Percentiles rank a stretch among this genome's conserved stretches.
These are phyloP conservation scores for Lutjanus campechanus DNA, from an alignment of 2,797 vertebrate species.

Conservation along the genomic window DNA sequence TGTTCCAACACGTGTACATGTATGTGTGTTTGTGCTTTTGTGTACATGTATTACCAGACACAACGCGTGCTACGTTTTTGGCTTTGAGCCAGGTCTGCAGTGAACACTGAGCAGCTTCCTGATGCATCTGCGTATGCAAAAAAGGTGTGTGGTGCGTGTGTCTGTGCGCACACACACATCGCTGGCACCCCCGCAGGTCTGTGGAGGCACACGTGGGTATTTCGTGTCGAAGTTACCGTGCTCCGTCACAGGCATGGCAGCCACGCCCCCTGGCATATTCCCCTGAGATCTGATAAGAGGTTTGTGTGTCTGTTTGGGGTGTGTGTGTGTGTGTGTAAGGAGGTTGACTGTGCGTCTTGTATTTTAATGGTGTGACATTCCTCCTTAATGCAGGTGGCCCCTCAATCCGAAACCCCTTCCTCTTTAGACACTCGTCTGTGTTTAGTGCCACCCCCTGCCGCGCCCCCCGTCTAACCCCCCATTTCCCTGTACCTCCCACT, in stretches of 20 bases:
- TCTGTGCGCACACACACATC: slow-evolving; percentile 20
- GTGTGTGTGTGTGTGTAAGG: slow-evolving; percentile 12
- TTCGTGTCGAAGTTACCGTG: slow-evolving; percentile 57
- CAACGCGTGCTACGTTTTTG: slow-evolving; percentile 31
- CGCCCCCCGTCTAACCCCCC: slow-evolving; percentile 58
- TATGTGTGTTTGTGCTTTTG: slow-evolving; percentile 7
- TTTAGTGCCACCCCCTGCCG: slow-evolving; percentile 71
- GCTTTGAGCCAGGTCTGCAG: slow-evolving; percentile 61
- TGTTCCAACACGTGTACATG: slow-evolving; percentile 7
- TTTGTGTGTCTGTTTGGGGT: slow-evolving; percentile 34
- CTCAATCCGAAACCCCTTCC: slow-evolving; percentile 64
- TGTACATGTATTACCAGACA: slow-evolving; percentile 17
- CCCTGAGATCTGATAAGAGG: slow-evolving; percentile 69
- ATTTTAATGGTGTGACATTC: slow-evolving; percentile 72
- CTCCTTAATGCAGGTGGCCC: slow-evolving; percentile 71
- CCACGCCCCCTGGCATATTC: slow-evolving; percentile 71
- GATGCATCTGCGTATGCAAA: slow-evolving; percentile 66
- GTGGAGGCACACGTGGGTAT: slow-evolving; percentile 68
- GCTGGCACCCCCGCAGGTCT: slow-evolving; percentile 69
- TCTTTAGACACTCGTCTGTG: slow-evolving; percentile 62
- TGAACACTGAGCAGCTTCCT: slow-evolving; percentile 41
- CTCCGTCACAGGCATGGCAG: slow-evolving; percentile 67
- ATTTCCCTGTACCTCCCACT: slow-evolving; percentile 65
- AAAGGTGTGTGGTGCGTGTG: slow-evolving; percentile 19
- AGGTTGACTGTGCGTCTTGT: slow-evolving; percentile 49